phyloP scores from a whole-genome alignment of 2,797 vertebrate species.

The Pseudotriccus pelzelni region DNA sequence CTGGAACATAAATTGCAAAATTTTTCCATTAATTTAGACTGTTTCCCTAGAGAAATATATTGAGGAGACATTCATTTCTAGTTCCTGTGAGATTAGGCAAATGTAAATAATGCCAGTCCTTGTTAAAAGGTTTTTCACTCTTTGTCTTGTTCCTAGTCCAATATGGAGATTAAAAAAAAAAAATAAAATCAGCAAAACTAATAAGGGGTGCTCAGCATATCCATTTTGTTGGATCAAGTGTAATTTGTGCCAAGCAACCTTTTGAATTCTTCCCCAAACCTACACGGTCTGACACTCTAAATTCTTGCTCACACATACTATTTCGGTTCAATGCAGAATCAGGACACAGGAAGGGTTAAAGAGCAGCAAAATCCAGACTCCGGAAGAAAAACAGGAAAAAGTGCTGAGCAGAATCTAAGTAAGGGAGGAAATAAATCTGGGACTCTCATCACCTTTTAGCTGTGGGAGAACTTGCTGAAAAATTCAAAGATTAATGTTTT shows the following conservation, averaged over 20 bases:
- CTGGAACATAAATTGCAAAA: neutral
- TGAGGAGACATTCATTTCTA: neutral
- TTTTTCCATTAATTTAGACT: neutral
- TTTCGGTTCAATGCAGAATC: neutral
- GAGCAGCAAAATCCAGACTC: neutral
- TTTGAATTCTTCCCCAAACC: neutral
- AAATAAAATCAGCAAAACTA: neutral
- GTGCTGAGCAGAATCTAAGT: neutral
- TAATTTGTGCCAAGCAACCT: neutral
- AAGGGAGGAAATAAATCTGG: neutral
- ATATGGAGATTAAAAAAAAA: neutral
- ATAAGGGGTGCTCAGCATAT: neutral
- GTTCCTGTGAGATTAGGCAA: neutral
- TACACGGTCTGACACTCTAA: neutral
- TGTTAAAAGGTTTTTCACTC: neutral
- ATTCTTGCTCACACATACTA: neutral
- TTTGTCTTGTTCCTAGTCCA: neutral
- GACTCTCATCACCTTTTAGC: neutral
- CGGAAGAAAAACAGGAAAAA: neutral
- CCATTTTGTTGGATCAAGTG: neutral
- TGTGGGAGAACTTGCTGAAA: neutral
- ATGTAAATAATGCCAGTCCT: slow-evolving; percentile 32
- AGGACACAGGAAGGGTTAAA: neutral
- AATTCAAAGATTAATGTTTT: neutral
- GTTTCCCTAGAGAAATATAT: neutral